Percentiles rank a stretch among this genome's conserved stretches.
Conservation (phyloP, 2,888 invertebrate genomes). For the Agrotis exclamationis region DNA sequence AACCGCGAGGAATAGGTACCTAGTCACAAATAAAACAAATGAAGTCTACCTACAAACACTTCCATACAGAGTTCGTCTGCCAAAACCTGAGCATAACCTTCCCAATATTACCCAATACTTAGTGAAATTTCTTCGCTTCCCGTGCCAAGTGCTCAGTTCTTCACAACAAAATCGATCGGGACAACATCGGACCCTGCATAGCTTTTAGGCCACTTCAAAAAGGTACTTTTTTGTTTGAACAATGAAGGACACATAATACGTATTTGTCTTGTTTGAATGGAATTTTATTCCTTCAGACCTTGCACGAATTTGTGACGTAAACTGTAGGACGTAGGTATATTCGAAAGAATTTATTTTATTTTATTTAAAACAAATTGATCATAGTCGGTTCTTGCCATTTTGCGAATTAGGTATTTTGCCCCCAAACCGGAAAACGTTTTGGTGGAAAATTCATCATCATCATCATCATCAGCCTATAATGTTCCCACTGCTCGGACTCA, state of each 20-base stretch:
- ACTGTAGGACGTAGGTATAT: too few species aligned
- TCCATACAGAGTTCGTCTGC: slow-evolving; percentile 29
- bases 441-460: too few species aligned
- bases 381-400: too few species aligned
- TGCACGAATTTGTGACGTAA: background rate
- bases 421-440: too few species aligned
- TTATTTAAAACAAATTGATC: too few species aligned
- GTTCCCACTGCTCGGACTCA: too few species aligned
- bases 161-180: slow-evolving; percentile 38
- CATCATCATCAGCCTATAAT: too few species aligned
- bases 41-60: background rate
- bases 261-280: background rate
- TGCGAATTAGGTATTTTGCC: too few species aligned
- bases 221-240: slow-evolving; percentile 36
- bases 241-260: slow-evolving; percentile 17
- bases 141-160: slow-evolving; percentile 51
- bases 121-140: slow-evolving; percentile 21
- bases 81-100: slow-evolving; percentile 40
- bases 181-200: slow-evolving; percentile 20
- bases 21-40: slow-evolving; percentile 10
- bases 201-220: slow-evolving; percentile 47
- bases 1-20: too few species aligned
- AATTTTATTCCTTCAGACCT: background rate
- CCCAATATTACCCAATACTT: slow-evolving; percentile 30
- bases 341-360: background rate